These are phyloP conservation scores for Mormyrops boulengeri DNA, from an alignment of 2,797 vertebrate species.

Conservation along the genomic window DNA sequence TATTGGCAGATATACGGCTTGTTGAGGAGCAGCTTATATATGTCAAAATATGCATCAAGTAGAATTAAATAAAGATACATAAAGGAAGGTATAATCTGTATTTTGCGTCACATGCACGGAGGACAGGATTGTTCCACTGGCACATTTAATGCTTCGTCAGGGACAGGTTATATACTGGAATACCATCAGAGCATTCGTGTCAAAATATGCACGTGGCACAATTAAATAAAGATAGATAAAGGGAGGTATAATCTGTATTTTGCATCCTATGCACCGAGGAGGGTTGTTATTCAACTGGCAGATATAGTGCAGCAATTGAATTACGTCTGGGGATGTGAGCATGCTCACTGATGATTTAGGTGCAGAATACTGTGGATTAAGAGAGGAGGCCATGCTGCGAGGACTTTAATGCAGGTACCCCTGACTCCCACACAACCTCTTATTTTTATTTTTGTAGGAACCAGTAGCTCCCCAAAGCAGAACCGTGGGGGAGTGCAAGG, in stretches of 20 bases:
- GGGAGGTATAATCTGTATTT: not conserved
- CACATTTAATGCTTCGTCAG: not conserved
- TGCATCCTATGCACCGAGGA: not conserved
- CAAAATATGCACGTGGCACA: not conserved
- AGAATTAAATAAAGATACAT: not conserved
- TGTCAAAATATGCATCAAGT: not conserved
- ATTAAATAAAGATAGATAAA: constrained; percentile 5
- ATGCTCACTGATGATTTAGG: not conserved
- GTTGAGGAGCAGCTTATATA: not conserved
- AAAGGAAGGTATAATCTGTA: not conserved
- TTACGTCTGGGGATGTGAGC: not conserved
- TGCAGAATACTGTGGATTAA: not conserved
- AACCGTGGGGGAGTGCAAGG: not conserved
- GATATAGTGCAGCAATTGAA: not conserved
- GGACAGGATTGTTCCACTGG: not conserved
- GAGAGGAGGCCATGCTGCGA: not conserved
- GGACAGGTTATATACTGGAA: not conserved
- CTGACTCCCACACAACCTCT: not conserved
- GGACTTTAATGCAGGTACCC: not conserved
- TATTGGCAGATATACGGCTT: not conserved
- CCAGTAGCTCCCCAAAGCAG: not conserved
- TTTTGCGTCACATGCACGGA: not conserved
- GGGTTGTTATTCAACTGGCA: not conserved
- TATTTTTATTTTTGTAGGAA: constrained; percentile 13
- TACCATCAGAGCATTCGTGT: not conserved